Evolutionary conservation across 92 coral and sea anemone species (phyloP), one percentile per base, ranked within the genome.

Genomic region (Epizoanthus scotinus): DNA sequence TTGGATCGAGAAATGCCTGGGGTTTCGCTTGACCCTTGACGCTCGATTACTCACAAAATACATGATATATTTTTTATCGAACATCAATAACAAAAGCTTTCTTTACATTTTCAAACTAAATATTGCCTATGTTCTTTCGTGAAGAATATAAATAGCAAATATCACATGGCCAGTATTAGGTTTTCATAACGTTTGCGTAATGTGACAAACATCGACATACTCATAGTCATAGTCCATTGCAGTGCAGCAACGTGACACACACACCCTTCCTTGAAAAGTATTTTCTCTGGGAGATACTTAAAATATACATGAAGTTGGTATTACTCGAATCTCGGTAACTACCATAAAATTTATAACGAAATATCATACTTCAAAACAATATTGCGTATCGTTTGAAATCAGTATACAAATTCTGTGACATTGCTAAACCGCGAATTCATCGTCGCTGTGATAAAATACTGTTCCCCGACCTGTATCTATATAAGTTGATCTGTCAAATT

Each of bases 1-100:
- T 47, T 47, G 15, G 52, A 9, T 47, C 52, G 52, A 50, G 22
- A 67, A 68, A 68, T n/a, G 31, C 52, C 54, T 17, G 54, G 56
- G 52, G 73, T 26, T 13, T 68, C 54, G 73, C n/a, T 36, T 68
- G 70, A 64, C 70, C 70, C 70, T 14, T 64, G 69, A 10, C 44
- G 69, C 8, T 18, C 69, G 17, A 12, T 63, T 13, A 27, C 15
- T 62, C 15, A 22, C 26, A 47, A 12, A 34, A 47, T 1, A 47
- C 52, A 47, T 47, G 52, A 47, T 47, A 47, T 47, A 10, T 47
- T 47, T 34, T 44, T 13, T 47, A 47, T 47, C 52, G 52, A 47
- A 8, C 52, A 13, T 47, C 52, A 47, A 47, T 9, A 47, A 47
- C 52, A 47, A 47, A 47, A 15, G 10, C 52, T 13, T 47, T 47